Conservation (phyloP, 2,888 invertebrate species). For the Andrena praecox region DNA sequence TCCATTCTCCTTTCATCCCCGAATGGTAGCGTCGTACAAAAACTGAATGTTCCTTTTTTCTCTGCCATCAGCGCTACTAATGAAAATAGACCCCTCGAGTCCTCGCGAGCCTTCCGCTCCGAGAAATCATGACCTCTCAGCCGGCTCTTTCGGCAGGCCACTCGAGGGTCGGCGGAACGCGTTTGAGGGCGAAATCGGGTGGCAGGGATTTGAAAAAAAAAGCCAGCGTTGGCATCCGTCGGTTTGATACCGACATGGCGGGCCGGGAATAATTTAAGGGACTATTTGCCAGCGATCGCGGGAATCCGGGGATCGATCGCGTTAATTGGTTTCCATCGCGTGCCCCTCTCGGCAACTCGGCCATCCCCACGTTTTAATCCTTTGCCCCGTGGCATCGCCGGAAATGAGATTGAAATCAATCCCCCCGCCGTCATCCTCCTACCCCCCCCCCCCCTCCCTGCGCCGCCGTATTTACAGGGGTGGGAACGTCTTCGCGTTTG, state of each 20-base stretch:
- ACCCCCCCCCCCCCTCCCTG: neutral
- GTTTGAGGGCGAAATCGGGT: neutral
- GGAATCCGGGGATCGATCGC: slow-evolving; percentile 26
- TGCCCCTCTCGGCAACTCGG: neutral
- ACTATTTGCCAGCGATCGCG: slow-evolving; percentile 36
- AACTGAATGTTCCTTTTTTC: no score
- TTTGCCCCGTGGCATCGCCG: slow-evolving; percentile 2
- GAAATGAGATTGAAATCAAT: slow-evolving; percentile 26
- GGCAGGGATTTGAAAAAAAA: neutral
- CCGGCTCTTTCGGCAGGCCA: neutral
- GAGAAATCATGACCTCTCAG: no score
- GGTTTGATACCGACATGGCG: slow-evolving; percentile 9
- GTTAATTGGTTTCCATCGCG: slow-evolving; percentile 51
- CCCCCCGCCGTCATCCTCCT: no score
- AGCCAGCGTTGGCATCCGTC: neutral
- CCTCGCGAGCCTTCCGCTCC: no score
- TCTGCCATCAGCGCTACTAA: no score
- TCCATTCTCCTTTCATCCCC: no score
- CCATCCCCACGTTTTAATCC: slow-evolving; percentile 28
- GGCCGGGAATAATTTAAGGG: slow-evolving; percentile 15
- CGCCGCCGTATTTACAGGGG: neutral
- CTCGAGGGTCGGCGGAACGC: slow-evolving; percentile 9
- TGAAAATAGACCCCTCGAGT: no score
- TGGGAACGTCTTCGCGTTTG: slow-evolving; percentile 5
- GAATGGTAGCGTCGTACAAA: no score